Base-by-base conservation (phyloP, 2,113 vertebrate genomes). In the Cottus gobio region DNA sequence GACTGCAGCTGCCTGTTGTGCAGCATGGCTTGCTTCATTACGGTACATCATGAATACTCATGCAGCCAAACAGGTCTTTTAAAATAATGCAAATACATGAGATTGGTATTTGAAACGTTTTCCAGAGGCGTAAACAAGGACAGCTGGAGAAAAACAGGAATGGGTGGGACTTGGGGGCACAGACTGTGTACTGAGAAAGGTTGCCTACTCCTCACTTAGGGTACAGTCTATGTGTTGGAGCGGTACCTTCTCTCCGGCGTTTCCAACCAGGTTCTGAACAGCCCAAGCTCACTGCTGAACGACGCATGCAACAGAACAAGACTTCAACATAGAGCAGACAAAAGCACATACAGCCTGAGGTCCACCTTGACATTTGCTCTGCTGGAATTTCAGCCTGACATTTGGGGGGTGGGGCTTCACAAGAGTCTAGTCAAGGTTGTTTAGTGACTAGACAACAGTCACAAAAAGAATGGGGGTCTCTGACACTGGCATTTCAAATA, bases 201-300 rank as follows among this genome's bases (percentile, higher is more conserved):
- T 57, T 52, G 48, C 60, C 68, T 80, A 68, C 20, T 70, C 65
- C 48, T 79, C 75, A 87, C 62, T 75, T 56, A 62, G 56, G 82
- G 67, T 50, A 64, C 61, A 70, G 79, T 73, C 85, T 85, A 81
- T 9, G 82, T 86, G 83, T 70, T 83, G 79, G 74, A 87, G 77
- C 3, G 37, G 89, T 94, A 93, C 92, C 92, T 90, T 92, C 87
- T 91, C 77, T 93, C 90, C 92, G 84, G 87, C 69, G 88, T 92
- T 90, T 89, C 92, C 87, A 93, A 92, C 91, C 91, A 93, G 80
- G 87, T 87, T 89, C 90, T 90, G 92, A 94, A 93, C 82, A 90
- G 87, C 62, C 88, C 87, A 80, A 94, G 92, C 70, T 93, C 92
- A 88, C 85, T 86, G 92, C 76, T 88, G 86, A 89, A 80, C 37